phyloP scores from a whole-genome alignment of 2,888 invertebrate species.

The Balanococcus diminutus region DNA sequence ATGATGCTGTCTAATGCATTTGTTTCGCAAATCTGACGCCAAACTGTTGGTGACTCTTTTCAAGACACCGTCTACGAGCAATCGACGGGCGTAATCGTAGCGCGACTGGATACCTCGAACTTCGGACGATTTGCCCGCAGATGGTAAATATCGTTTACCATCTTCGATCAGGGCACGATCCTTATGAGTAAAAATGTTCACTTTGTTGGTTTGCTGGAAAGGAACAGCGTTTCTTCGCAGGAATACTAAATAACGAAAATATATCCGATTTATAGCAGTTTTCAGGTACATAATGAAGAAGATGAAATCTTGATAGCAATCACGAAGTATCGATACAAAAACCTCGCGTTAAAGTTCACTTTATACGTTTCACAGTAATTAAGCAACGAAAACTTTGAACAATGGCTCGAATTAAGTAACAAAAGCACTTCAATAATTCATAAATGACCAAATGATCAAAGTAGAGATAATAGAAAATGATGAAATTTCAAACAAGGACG shows the following conservation, averaged over 20 bases:
- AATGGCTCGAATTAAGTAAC: too few species aligned
- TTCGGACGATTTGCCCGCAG: neutral
- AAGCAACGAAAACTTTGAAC: too few species aligned
- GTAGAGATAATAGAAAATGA: too few species aligned
- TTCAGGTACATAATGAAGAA: neutral
- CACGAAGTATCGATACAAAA: neutral
- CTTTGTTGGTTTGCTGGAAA: neutral
- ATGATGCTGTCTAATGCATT: conserved; percentile 69
- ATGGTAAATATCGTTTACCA: conserved; percentile 11
- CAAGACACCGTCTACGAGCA: conserved; percentile 74
- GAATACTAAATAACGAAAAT: neutral
- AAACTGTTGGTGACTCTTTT: conserved; percentile 72
- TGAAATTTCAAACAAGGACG: too few species aligned
- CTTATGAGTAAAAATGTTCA: conserved; percentile 39
- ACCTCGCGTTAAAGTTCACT: too few species aligned
- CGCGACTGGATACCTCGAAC: conserved; percentile 58
- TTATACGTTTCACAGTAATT: too few species aligned
- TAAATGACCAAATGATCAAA: too few species aligned
- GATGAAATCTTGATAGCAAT: neutral
- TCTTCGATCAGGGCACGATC: neutral
- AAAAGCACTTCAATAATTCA: too few species aligned
- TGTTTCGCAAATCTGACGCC: conserved; percentile 69
- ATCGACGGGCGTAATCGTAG: conserved; percentile 66
- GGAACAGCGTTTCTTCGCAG: neutral
- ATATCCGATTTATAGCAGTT: neutral